Conservation (phyloP, 2,888 invertebrate species). For the Choreutis nemorana region DNA sequence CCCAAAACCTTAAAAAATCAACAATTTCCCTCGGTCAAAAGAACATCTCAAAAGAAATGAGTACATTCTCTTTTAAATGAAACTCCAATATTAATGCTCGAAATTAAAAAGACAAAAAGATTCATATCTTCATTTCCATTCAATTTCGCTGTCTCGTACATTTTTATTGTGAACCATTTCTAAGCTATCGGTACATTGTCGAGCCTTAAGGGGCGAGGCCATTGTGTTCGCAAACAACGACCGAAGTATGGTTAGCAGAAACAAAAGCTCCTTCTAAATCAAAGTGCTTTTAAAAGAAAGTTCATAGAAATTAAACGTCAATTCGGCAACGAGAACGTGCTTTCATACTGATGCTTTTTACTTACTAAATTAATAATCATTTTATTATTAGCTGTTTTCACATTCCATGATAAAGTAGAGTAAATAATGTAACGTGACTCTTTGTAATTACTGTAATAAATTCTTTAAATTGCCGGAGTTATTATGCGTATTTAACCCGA, state of each 20-base stretch:
- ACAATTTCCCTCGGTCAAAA: no score
- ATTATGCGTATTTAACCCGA: conserved; percentile 7
- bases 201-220: conserved; percentile 31
- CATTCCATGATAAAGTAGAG: conserved; percentile 17
- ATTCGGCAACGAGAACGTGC: background rate
- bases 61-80: no score
- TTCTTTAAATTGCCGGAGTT: conserved; percentile 21
- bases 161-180: conserved; percentile 52
- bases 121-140: conserved; percentile 43
- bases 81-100: no score
- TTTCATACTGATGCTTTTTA: background rate
- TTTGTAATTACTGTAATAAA: conserved; percentile 33
- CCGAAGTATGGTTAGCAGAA: conserved; percentile 38
- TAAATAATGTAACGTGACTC: conserved; percentile 27
- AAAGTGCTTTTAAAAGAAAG: conserved; percentile 36
- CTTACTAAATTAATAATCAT: background rate
- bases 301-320: conserved; percentile 6
- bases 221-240: conserved; percentile 51
- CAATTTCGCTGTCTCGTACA: conserved; percentile 39
- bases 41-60: no score
- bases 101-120: conserved; percentile 24
- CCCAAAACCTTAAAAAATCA: no score
- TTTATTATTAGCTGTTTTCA: background rate
- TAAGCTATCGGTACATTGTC: conserved; percentile 48
- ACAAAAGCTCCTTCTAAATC: conserved; percentile 49